A percentile compares a stretch with the other conserved stretches of the same genome.
phyloP scores from a whole-genome alignment of 2,797 vertebrate species.

The Aeoliscus strigatus region DNA sequence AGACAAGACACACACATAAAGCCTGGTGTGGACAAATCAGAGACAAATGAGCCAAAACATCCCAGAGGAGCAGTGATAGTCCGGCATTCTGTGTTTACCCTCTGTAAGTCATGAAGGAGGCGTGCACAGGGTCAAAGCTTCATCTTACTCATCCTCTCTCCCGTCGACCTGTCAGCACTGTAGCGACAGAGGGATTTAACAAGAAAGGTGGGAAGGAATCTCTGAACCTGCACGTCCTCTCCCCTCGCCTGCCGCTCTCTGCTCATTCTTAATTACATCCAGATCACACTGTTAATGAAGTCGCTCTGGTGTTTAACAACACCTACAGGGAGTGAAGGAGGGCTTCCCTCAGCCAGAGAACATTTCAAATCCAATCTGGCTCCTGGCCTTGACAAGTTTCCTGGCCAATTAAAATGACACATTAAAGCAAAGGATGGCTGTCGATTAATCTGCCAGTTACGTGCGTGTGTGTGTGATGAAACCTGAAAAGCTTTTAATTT shows the following conservation, averaged over 20 bases:
- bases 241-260: constrained; percentile 18
- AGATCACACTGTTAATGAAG: constrained; percentile 70
- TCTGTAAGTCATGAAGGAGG: constrained; percentile 23
- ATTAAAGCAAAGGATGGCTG: constrained; percentile 9
- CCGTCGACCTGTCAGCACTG: constrained; percentile 30
- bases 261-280: constrained; percentile 68
- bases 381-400: constrained; percentile 33
- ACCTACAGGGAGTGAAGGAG: constrained; percentile 55
- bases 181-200: constrained; percentile 35
- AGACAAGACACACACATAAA: constrained; percentile 40
- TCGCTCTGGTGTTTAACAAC: constrained; percentile 65
- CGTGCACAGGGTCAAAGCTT: constrained; percentile 28
- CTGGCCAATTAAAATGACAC: constrained; percentile 34
- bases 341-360: constrained; percentile 44
- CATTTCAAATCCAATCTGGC: constrained; percentile 41
- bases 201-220: constrained; percentile 19
- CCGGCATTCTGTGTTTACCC: constrained; percentile 41
- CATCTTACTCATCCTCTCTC: constrained; percentile 17
- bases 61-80: constrained; percentile 24
- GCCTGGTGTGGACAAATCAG: constrained; percentile 45
- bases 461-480: background rate
- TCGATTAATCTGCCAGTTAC: background rate
- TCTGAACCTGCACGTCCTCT: constrained; percentile 13
- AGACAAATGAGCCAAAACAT: constrained; percentile 55
- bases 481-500: background rate